Percentiles rank a stretch among this genome's conserved stretches.
phyloP scores from a whole-genome alignment of 2,888 invertebrate species.

The Griposia aprilina region DNA sequence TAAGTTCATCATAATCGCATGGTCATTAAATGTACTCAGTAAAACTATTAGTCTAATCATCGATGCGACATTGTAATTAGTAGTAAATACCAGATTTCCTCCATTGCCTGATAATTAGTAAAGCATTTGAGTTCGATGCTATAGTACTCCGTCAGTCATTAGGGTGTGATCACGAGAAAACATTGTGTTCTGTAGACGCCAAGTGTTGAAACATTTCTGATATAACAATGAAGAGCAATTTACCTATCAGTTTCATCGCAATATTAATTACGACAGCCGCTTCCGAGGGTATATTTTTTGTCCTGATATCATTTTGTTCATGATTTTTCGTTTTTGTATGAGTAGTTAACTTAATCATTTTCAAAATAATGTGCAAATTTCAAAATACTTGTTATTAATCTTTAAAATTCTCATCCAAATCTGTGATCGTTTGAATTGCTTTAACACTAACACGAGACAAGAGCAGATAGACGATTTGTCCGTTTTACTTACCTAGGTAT shows the following conservation, averaged over 20 bases:
- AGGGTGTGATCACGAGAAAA: conserved; percentile 57
- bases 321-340: conserved; percentile 12
- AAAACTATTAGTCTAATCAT: conserved; percentile 73
- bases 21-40: conserved; percentile 54
- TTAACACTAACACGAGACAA: neutral
- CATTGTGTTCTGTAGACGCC: conserved; percentile 53
- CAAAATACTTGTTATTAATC: neutral
- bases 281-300: conserved; percentile 57
- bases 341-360: conserved; percentile 10
- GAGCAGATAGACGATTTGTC: neutral
- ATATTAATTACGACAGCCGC: conserved; percentile 35
- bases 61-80: conserved; percentile 75
- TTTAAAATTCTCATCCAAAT: neutral
- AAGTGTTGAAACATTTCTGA: conserved; percentile 35
- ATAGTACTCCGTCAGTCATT: conserved; percentile 58
- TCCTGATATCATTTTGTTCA: conserved; percentile 16
- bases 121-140: conserved; percentile 70
- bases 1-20: conserved; percentile 38
- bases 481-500: neutral
- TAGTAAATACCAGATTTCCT: conserved; percentile 76
- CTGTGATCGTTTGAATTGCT: too few relatives aligned
- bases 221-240: conserved; percentile 55
- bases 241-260: conserved; percentile 41
- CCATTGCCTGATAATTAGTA: conserved; percentile 75
- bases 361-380: conserved; percentile 17